Evolutionary conservation across 2,113 vertebrate species (phyloP), one percentile per base, ranked within the genome.

Genomic region (Bubo bubo): DNA sequence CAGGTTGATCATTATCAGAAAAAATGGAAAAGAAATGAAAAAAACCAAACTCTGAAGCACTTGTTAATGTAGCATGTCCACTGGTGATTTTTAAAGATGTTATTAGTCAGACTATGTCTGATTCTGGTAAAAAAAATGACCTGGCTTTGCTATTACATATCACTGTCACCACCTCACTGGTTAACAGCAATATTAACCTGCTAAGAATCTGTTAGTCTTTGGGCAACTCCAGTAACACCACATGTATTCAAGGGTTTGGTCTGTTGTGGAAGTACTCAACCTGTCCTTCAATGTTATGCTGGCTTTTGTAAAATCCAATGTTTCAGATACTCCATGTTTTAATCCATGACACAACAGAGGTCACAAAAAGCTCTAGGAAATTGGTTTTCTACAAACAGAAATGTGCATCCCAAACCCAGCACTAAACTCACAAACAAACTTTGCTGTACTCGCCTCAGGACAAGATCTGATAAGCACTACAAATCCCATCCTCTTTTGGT

Each of bases 261-360:
- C 64, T 49, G 32, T 6, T 77, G 12, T 24, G 11, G 18, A 91
- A 53, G 5, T 14, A 60, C 27, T 74, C 19, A 74, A 19, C 12
- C n/a, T 12, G 7, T 26, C 50, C 19, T 66, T 60, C 58, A 56
- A 83, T 14, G 9, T 28, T n/a, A n/a, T 0, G 1, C 2, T 3
- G 35, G 10, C 4, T 87, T 21, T 45, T 70, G 12, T n/a, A 95
- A 94, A 89, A 93, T 56, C 6, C 23, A 21, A 0, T n/a, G 21
- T 62, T 60, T 77, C 73, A 28, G 49, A 66, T 8, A 50, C 4
- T 55, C 20, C 8, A 24, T 14, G 20, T 55, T 81, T 90, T 79
- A 81, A 81, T 19, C 23, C 41, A 72, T 17, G 47, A 28, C 20
- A 77, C 23, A 67, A 71, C 12, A 73, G 41, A 87, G 14, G 47